phyloP scores from a whole-genome alignment of 2,113 vertebrate species.

The Cottus gobio region DNA sequence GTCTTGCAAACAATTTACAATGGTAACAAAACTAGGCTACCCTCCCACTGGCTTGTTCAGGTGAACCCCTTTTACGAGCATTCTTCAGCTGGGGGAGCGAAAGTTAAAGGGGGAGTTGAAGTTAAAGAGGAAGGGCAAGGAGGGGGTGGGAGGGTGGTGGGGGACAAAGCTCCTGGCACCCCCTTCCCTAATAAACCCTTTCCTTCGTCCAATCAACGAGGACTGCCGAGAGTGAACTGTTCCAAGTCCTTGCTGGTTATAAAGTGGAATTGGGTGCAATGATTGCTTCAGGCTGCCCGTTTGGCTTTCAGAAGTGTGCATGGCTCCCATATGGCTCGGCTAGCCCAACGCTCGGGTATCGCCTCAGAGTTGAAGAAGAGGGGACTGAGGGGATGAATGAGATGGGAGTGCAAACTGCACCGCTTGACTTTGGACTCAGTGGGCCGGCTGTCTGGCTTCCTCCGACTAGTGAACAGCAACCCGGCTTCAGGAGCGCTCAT shows the following conservation, averaged over 20 bases:
- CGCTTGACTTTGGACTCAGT: constrained; percentile 43
- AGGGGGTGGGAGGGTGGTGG: constrained; percentile 58
- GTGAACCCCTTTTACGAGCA: constrained; percentile 84
- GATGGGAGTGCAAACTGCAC: constrained; percentile 49
- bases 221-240: constrained; percentile 69
- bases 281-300: constrained; percentile 82
- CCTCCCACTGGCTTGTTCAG: constrained; percentile 82
- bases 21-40: constrained; percentile 77
- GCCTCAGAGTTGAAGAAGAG: constrained; percentile 70
- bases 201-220: constrained; percentile 74
- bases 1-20: constrained; percentile 81
- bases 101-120: constrained; percentile 80
- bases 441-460: constrained; percentile 33
- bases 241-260: constrained; percentile 80
- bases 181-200: constrained; percentile 77
- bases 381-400: constrained; percentile 52
- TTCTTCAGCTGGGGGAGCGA: constrained; percentile 82
- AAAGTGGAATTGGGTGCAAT: constrained; percentile 81
- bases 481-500: constrained; percentile 45
- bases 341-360: constrained; percentile 65
- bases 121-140: constrained; percentile 76
- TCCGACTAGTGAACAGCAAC: constrained; percentile 38
- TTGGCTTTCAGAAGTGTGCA: constrained; percentile 75
- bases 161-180: constrained; percentile 75
- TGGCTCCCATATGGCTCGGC: constrained; percentile 76